phyloP scores from a whole-genome alignment of 1,140 invertebrate genomes.

The Drosophila pallidifrons region DNA sequence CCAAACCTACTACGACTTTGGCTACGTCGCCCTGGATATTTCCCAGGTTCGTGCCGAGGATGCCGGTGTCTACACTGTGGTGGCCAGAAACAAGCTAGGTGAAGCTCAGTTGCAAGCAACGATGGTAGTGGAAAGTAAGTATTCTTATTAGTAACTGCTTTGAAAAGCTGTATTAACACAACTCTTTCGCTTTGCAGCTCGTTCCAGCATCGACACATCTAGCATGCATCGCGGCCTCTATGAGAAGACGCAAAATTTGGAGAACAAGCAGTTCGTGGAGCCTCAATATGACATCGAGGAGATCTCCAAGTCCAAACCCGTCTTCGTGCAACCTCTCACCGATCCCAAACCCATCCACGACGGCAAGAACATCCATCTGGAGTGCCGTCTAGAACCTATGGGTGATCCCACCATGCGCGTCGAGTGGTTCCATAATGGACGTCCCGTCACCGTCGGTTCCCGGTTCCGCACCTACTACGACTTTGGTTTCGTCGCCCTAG shows the following conservation, averaged over 20 bases:
- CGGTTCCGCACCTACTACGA: constrained; percentile 98
- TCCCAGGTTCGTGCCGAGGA: constrained; percentile 94
- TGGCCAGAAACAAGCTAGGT: constrained; percentile 94
- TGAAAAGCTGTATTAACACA: too few species aligned
- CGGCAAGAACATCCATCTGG: constrained; percentile 96
- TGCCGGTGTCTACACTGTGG: constrained; percentile 94
- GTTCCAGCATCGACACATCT: constrained; percentile 93
- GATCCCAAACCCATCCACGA: constrained; percentile 94
- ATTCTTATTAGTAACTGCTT: too few species aligned
- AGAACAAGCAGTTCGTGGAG: constrained; percentile 93
- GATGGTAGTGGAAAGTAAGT: constrained; percentile 95
- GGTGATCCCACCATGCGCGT: constrained; percentile 98
- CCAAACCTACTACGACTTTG: constrained; percentile 97
- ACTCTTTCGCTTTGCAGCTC: constrained; percentile 87
- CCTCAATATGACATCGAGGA: constrained; percentile 96
- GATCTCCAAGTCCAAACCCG: constrained; percentile 96
- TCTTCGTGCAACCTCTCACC: constrained; percentile 93
- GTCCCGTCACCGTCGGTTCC: constrained; percentile 94
- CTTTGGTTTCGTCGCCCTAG: constrained; percentile 96
- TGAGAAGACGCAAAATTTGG: constrained; percentile 94
- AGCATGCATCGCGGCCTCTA: constrained; percentile 94
- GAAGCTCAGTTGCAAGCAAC: constrained; percentile 92
- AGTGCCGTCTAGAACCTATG: constrained; percentile 96
- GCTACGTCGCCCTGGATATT: constrained; percentile 97
- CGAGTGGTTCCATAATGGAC: constrained; percentile 97